These are phyloP conservation scores for Steatocranus sp. DNA, from an alignment of 2,797 vertebrate genomes.

Conservation along the genomic window DNA sequence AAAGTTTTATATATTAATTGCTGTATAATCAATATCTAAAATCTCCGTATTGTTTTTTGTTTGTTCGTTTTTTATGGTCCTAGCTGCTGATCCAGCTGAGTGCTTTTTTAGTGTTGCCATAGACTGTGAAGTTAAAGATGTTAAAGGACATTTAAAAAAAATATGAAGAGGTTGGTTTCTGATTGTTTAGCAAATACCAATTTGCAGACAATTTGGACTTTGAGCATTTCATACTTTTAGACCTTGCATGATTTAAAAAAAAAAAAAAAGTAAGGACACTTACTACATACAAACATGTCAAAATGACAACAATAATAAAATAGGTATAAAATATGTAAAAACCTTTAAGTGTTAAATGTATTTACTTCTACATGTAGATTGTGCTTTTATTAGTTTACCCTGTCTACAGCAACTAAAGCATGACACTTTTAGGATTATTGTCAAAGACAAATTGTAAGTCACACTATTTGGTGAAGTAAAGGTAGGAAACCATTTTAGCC, in stretches of 20 bases:
- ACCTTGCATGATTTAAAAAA: neutral
- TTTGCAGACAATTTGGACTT: neutral
- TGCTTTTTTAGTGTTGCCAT: neutral
- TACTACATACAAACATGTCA: neutral
- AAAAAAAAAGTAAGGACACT: neutral
- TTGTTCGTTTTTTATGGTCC: accelerated
- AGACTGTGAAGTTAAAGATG: neutral
- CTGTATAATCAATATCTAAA: neutral
- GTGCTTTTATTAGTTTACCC: neutral
- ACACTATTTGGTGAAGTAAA: neutral
- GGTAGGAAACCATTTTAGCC: neutral
- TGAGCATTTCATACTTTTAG: neutral
- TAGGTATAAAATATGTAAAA: neutral
- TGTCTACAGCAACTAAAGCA: neutral
- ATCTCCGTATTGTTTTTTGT: neutral
- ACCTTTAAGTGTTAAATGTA: neutral
- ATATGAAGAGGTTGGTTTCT: neutral
- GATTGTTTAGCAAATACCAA: neutral
- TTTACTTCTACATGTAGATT: neutral
- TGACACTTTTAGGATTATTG: neutral
- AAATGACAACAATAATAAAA: neutral
- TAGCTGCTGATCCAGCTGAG: neutral
- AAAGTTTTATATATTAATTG: neutral
- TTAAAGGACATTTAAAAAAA: neutral
- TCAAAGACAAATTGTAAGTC: neutral